phyloP scores from a whole-genome alignment of 2,113 vertebrate genomes.

The Anseranas semipalmata region DNA sequence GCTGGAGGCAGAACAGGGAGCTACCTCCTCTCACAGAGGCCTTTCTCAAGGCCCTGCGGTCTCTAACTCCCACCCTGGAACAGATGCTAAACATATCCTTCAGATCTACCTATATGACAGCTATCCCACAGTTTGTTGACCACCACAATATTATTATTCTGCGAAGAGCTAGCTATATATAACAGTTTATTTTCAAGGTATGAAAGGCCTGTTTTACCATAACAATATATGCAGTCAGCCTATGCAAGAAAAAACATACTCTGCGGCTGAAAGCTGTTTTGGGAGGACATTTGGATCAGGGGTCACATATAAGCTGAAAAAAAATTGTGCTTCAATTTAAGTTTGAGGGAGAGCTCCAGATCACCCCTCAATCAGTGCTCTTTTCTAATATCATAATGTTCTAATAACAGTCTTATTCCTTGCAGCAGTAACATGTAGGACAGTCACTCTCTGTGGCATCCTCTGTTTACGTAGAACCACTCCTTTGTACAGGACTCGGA shows the following conservation, averaged over 20 bases:
- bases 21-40: neutral
- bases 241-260: neutral
- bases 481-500: neutral
- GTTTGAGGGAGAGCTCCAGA: neutral
- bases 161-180: neutral
- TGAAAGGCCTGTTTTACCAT: neutral
- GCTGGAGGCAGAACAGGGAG: neutral
- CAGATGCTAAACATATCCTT: neutral
- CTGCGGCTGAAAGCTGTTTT: neutral
- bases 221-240: neutral
- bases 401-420: neutral
- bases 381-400: neutral
- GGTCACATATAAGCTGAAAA: neutral
- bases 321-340: neutral
- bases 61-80: neutral
- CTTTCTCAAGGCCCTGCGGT: neutral
- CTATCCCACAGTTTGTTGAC: neutral
- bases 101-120: neutral
- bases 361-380: neutral
- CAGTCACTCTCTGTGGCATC: neutral
- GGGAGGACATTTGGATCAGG: neutral
- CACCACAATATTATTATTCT: neutral
- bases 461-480: neutral
- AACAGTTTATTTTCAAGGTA: neutral
- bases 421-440: neutral